A percentile compares a stretch with the other conserved stretches of the same genome.
phyloP scores from a whole-genome alignment of 1,140 invertebrate species.

The Zaprionus nigranus region DNA sequence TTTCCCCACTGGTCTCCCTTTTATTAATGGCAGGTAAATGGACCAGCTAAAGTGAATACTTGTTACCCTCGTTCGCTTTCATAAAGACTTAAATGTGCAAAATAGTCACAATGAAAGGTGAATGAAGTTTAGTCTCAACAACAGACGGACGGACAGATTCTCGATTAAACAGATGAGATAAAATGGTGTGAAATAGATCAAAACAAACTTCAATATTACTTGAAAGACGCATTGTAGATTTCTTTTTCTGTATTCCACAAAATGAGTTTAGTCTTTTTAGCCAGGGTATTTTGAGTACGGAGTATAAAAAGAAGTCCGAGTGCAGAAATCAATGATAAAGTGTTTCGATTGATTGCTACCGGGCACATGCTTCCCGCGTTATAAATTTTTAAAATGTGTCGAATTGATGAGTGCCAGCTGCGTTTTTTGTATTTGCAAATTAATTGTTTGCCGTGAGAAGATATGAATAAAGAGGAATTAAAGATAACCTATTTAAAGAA shows the following conservation, averaged over 20 bases:
- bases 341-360: conserved; percentile 59
- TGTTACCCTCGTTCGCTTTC: not conserved
- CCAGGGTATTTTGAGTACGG: not conserved
- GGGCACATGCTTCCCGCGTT: not conserved
- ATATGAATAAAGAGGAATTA: not conserved
- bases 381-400: conserved; percentile 16
- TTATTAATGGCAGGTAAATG: conserved; percentile 30
- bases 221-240: no score
- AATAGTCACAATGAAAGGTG: no score
- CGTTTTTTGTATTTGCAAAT: conserved; percentile 5
- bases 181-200: no score
- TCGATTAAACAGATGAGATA: not conserved
- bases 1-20: not conserved
- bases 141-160: not conserved
- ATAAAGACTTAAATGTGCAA: no score
- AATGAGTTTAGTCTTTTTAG: not conserved
- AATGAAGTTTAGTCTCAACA: no score
- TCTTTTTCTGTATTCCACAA: no score
- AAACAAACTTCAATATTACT: no score
- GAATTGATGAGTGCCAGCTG: conserved; percentile 15
- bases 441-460: conserved; percentile 8
- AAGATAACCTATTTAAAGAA: not conserved
- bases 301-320: not conserved
- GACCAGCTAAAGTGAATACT: not conserved
- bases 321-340: conserved; percentile 56